phyloP scores from a whole-genome alignment of 2,888 invertebrate species.

The Odontomyia ornata region DNA sequence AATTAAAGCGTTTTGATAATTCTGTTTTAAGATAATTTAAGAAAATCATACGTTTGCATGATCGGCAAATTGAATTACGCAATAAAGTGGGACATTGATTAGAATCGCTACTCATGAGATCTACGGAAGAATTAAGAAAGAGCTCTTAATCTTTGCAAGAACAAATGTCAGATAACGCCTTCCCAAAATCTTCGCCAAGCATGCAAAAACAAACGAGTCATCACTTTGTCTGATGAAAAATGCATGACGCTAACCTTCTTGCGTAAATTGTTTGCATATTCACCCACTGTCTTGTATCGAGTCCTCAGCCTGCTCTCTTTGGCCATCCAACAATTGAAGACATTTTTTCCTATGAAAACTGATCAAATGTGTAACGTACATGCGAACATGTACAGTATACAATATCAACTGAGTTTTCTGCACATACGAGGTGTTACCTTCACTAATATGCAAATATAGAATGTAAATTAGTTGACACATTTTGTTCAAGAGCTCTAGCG shows the following conservation, averaged over 20 bases:
- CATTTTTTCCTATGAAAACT: background rate
- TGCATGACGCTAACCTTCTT: background rate
- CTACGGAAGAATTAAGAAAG: too few species aligned
- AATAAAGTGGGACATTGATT: too few species aligned
- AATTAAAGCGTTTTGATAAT: too few species aligned
- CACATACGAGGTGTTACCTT: slow-evolving; percentile 46
- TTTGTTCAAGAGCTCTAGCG: slow-evolving; percentile 22
- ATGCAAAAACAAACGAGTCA: background rate
- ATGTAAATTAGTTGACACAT: slow-evolving; percentile 44
- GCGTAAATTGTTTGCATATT: background rate
- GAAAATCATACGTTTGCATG: too few species aligned
- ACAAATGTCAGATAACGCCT: too few species aligned
- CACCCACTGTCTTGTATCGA: background rate
- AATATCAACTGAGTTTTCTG: slow-evolving; percentile 31
- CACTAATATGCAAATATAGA: slow-evolving; percentile 50
- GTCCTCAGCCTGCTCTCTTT: background rate
- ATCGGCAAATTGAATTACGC: too few species aligned
- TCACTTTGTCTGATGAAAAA: background rate
- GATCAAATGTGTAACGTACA: background rate
- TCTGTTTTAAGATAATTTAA: too few species aligned
- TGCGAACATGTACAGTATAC: background rate
- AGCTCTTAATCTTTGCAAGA: too few species aligned
- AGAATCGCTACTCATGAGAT: too few species aligned
- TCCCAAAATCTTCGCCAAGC: too few species aligned
- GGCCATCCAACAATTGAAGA: background rate